phyloP scores from a whole-genome alignment of 2,888 invertebrate species.

The Chesias legatella region DNA sequence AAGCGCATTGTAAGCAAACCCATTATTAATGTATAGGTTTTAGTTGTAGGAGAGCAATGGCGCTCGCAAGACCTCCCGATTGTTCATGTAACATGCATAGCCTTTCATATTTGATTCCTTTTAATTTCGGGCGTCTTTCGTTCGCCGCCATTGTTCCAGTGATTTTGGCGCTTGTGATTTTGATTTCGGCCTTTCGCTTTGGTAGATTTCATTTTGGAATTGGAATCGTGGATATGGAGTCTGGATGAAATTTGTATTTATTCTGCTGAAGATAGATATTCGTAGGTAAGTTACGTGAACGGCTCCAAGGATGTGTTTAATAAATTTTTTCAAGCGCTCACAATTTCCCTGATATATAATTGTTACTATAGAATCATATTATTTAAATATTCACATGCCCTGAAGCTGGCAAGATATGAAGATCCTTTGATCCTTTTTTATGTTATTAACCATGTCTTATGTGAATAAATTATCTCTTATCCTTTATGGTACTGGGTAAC shows the following conservation, averaged over 20 bases:
- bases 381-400: too few relatives aligned
- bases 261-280: too few relatives aligned
- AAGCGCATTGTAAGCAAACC: constrained; percentile 79
- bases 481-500: too few relatives aligned
- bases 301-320: too few relatives aligned
- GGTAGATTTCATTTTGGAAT: not conserved
- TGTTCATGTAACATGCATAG: constrained; percentile 74
- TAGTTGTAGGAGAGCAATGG: constrained; percentile 73
- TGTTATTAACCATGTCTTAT: too few relatives aligned
- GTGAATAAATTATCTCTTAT: too few relatives aligned
- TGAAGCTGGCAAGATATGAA: too few relatives aligned
- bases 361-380: too few relatives aligned
- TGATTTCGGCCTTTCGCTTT: constrained; percentile 1
- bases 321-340: too few relatives aligned
- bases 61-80: constrained; percentile 58
- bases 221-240: not conserved
- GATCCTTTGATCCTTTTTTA: too few relatives aligned
- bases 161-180: constrained; percentile 2
- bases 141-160: constrained; percentile 27
- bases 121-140: constrained; percentile 74
- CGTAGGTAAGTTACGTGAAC: too few relatives aligned
- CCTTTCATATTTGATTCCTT: constrained; percentile 78
- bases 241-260: not conserved
- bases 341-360: too few relatives aligned
- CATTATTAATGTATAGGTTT: constrained; percentile 80